Conservation (phyloP, 2,888 invertebrate species). For the Luperina testacea region DNA sequence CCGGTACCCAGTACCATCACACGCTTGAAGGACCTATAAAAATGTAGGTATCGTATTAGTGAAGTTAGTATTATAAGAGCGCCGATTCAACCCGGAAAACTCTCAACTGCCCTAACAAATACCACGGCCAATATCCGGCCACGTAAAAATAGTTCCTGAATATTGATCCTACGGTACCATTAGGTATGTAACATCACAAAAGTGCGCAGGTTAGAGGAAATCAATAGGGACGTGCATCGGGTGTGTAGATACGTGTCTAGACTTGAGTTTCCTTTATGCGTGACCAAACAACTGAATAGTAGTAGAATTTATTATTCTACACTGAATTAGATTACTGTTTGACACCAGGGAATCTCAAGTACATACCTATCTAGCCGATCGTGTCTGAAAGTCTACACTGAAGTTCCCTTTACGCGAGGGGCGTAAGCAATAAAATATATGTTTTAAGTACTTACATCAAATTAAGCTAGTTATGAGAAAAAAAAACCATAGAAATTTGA, state of each 20-base stretch:
- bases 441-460: too few relatives aligned
- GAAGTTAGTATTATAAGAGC: too few relatives aligned
- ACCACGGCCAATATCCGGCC: neutral
- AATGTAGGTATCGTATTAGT: neutral
- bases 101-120: neutral
- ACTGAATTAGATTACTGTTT: too few relatives aligned
- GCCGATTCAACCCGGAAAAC: neutral
- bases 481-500: too few relatives aligned
- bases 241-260: neutral
- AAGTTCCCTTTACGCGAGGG: neutral
- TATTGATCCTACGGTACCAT: neutral
- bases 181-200: neutral
- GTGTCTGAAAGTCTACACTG: too few relatives aligned
- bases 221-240: neutral
- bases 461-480: too few relatives aligned
- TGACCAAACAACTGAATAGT: too few relatives aligned
- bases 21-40: neutral
- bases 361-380: too few relatives aligned
- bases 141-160: neutral
- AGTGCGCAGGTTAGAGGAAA: slow-evolving; percentile 15
- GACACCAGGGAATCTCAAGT: too few relatives aligned
- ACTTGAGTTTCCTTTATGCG: neutral
- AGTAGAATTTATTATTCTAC: too few relatives aligned
- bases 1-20: neutral
- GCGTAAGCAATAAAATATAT: neutral